These are phyloP conservation scores for Anhinga anhinga DNA, from an alignment of 2,113 vertebrate species.

Conservation along the genomic window DNA sequence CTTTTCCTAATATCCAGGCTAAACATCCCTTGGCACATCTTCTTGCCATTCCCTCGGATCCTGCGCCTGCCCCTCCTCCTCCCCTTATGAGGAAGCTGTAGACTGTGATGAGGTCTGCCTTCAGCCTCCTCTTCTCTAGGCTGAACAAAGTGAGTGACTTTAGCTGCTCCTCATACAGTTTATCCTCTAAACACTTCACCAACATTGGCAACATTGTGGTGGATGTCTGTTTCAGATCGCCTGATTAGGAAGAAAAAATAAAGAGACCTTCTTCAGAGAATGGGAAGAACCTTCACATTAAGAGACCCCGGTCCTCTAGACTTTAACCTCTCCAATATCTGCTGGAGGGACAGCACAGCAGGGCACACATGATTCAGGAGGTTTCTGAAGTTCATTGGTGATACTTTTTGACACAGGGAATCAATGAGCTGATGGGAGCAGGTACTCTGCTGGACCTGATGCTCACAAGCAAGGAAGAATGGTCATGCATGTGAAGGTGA, in stretches of 20 bases:
- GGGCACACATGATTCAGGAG: neutral
- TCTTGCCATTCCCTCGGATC: no score
- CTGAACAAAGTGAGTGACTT: no score
- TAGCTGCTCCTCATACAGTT: no score
- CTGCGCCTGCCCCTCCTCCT: no score
- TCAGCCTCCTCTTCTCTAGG: no score
- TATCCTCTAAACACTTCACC: no score
- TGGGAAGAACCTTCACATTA: fast-evolving
- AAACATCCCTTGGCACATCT: no score
- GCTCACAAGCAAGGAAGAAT: neutral
- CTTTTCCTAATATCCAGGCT: no score
- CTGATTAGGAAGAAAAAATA: neutral
- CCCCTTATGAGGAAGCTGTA: no score
- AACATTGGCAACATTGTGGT: neutral
- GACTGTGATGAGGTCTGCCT: no score
- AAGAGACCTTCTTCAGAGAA: neutral
- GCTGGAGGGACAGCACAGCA: neutral
- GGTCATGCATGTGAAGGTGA: neutral
- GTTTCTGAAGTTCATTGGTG: neutral
- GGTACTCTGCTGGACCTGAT: neutral
- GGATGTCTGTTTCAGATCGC: neutral
- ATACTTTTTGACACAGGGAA: neutral
- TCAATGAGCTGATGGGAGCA: neutral
- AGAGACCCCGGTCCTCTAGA: neutral
- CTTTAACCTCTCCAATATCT: neutral